Conservation (phyloP, 1,140 invertebrate genomes). For the Brachionus sp. region DNA sequence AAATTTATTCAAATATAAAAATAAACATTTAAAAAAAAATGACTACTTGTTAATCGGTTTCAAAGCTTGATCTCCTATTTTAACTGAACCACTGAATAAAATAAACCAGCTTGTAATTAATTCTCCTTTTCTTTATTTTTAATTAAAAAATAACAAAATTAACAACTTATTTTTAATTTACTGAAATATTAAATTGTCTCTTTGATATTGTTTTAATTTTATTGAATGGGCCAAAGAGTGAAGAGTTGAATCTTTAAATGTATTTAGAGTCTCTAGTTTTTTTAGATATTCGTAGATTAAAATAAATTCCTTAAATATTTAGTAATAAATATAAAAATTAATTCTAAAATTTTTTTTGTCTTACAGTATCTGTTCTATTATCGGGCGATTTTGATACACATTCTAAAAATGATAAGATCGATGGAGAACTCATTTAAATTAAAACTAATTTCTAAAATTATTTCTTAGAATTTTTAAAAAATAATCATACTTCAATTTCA, state of each 20-base stretch:
- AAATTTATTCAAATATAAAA: neutral
- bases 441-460: neutral
- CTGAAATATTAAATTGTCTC: neutral
- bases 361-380: neutral
- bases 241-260: neutral
- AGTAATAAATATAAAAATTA: neutral
- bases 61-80: neutral
- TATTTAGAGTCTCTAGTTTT: neutral
- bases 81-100: neutral
- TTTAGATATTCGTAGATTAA: constrained; percentile 9
- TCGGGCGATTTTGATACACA: neutral
- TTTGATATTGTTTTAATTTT: neutral
- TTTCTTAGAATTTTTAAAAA: no score
- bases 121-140: neutral
- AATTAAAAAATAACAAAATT: neutral
- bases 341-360: neutral
- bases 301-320: neutral
- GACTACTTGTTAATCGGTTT: neutral
- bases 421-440: neutral
- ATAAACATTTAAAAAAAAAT: neutral
- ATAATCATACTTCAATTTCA: no score
- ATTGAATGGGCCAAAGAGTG: neutral
- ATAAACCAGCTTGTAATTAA: neutral
- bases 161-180: neutral
- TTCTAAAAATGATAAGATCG: neutral